Base-by-base conservation (phyloP, 1,140 invertebrate species). In the Heliconius hewitsoni region DNA sequence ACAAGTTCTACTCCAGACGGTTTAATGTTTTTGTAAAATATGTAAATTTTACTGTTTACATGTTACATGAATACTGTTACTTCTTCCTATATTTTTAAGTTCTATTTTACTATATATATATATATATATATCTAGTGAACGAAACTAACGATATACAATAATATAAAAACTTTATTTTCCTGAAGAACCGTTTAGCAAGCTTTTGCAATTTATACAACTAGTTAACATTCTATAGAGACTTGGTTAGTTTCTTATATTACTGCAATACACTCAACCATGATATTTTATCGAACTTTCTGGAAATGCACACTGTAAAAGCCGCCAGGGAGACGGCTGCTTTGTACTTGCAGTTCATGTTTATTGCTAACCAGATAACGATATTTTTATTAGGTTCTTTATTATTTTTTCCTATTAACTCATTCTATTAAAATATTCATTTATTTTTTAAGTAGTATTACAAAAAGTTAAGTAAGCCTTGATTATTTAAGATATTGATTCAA, bases 1-100 rank as follows among this genome's bases (percentile, higher is more conserved):
- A 84, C 81, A 80, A 84, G 82, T 83, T 81, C 71, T 75, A 79
- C 76, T 72, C 70, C 74, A 83, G 80, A 85, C 84, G 85, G 84
- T 84, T 81, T 87, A 71, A 77, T 76, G 13, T 11, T 18, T 79
- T 60, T 74, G 55, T 74, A 71, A 74, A 79, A 74, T 52, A 71
- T 79, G 70, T 74, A 74, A 74, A 74, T 74, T 50, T 52, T 30
- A 74, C 73, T 52, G 46, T 74, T 74, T 55, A 55, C 73, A 55
- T 74, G 34, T 74, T 74, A 52, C 27, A 46, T 74, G 0, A 66
- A 66, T 30, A 30, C 9, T 6, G 60, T 30, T 13, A 30, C 23
- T 27, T 27, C 19, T 27, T 27, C 60, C 27, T 30, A 66, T n/a
- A 30, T 27, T 66, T 66, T 16, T 2, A 30, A 27, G 11, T n/a